A percentile compares a stretch with the other conserved stretches of the same genome.
phyloP scores from a whole-genome alignment of 2,888 invertebrate species.

The Sinhomidia bicolor region DNA sequence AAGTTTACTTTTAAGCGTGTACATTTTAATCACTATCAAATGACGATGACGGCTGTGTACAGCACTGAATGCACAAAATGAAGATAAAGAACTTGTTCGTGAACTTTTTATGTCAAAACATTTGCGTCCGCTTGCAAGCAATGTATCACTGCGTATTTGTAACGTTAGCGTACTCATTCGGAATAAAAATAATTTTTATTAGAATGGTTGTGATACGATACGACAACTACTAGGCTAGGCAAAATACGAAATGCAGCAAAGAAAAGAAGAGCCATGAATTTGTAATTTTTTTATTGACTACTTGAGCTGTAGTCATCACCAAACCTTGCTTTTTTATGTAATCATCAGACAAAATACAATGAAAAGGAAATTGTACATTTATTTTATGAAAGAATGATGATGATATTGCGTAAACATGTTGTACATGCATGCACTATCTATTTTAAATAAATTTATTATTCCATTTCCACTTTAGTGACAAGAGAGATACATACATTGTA shows the following conservation, averaged over 20 bases:
- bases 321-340: too few species aligned
- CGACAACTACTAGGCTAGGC: too few species aligned
- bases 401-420: background rate
- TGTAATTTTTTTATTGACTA: background rate
- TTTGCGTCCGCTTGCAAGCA: background rate
- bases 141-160: too few species aligned
- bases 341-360: too few species aligned
- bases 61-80: background rate
- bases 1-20: background rate
- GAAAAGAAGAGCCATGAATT: background rate
- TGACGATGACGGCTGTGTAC: background rate
- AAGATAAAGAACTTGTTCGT: background rate
- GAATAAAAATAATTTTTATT: background rate
- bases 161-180: background rate
- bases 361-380: too few species aligned
- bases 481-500: too few species aligned
- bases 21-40: conserved; percentile 23
- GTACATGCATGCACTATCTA: background rate
- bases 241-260: background rate
- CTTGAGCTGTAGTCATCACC: too few species aligned
- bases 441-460: too few species aligned
- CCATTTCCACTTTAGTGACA: too few species aligned
- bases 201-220: too few species aligned
- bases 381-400: background rate
- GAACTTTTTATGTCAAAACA: background rate